A percentile compares a stretch with the other conserved stretches of the same genome.
These are phyloP conservation scores for Platichthys flesus DNA, from an alignment of 2,113 vertebrate genomes.

Conservation along the genomic window DNA sequence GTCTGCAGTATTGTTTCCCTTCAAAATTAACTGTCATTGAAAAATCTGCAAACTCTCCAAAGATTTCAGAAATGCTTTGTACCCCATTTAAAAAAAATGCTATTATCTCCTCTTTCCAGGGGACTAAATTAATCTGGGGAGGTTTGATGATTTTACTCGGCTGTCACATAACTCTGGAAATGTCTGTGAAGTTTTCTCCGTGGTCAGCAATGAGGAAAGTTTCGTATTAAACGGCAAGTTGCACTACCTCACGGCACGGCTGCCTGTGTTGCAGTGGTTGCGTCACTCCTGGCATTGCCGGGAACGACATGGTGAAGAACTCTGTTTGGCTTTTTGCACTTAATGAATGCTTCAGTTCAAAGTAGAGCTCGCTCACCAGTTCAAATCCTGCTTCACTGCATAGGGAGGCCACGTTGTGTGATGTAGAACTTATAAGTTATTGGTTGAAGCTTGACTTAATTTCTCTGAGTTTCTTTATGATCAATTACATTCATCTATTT, in stretches of 20 bases:
- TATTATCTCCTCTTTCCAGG: constrained; percentile 18
- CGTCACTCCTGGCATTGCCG: constrained; percentile 29
- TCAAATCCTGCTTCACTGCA: neutral
- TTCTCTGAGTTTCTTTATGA: neutral
- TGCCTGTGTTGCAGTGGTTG: constrained; percentile 32
- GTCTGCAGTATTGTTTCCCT: constrained; percentile 19
- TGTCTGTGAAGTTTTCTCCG: constrained; percentile 40
- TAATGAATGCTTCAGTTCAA: constrained; percentile 4
- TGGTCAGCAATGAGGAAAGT: constrained; percentile 50
- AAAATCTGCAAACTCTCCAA: constrained; percentile 25
- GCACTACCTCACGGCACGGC: neutral
- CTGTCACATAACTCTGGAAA: constrained; percentile 18
- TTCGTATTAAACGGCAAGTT: neutral
- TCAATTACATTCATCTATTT: constrained; percentile 8
- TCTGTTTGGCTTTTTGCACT: constrained; percentile 30
- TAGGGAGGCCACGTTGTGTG: neutral
- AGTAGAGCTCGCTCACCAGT: neutral
- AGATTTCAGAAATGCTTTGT: neutral
- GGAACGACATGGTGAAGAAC: constrained; percentile 22
- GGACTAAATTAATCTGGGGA: constrained; percentile 13
- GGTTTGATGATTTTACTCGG: constrained; percentile 11
- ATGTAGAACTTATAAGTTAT: constrained; percentile 9
- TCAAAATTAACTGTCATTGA: constrained; percentile 3
- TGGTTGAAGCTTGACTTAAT: neutral
- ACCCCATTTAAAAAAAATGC: neutral